Percentiles rank a stretch among this genome's conserved stretches.
Conservation (phyloP, 2,888 invertebrate genomes). For the Ornithoptera alexandrae region DNA sequence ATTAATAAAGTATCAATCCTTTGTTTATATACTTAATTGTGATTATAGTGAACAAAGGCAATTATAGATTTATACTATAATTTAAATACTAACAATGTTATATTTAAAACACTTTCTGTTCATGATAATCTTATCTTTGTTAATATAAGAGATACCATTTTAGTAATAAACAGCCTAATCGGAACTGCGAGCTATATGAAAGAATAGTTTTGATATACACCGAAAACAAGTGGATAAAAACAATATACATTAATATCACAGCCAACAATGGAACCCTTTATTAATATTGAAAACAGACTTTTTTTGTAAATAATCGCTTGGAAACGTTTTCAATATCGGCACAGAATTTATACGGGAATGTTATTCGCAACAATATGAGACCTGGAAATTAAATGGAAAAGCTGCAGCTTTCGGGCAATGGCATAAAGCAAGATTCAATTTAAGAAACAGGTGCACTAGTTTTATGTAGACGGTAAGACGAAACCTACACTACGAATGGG, state of each 20-base stretch:
- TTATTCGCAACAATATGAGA: not conserved
- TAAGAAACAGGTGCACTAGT: not conserved
- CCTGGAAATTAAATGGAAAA: not conserved
- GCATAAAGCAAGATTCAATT: not conserved
- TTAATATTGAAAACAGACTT: too few relatives aligned
- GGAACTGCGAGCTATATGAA: slow-evolving; percentile 9
- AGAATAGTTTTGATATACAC: slow-evolving; percentile 5
- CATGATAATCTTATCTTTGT: slow-evolving; percentile 20
- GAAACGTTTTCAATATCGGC: not conserved
- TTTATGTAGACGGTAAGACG: not conserved
- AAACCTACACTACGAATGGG: too few relatives aligned
- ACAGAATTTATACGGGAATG: not conserved
- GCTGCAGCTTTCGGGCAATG: not conserved
- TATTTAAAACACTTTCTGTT: not conserved
- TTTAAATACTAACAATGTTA: too few relatives aligned
- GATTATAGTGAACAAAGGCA: too few relatives aligned
- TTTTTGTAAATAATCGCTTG: too few relatives aligned
- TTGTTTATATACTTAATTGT: too few relatives aligned
- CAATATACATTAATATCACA: too few relatives aligned
- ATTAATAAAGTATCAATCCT: too few relatives aligned
- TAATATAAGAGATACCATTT: slow-evolving; percentile 17
- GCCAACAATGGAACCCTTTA: too few relatives aligned
- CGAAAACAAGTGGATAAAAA: too few relatives aligned
- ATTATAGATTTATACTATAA: too few relatives aligned
- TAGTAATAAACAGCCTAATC: slow-evolving; percentile 18